A percentile compares a stretch with the other conserved stretches of the same genome.
Conservation (phyloP, 1,140 invertebrate genomes). For the Pogonognathellus flavescens region DNA sequence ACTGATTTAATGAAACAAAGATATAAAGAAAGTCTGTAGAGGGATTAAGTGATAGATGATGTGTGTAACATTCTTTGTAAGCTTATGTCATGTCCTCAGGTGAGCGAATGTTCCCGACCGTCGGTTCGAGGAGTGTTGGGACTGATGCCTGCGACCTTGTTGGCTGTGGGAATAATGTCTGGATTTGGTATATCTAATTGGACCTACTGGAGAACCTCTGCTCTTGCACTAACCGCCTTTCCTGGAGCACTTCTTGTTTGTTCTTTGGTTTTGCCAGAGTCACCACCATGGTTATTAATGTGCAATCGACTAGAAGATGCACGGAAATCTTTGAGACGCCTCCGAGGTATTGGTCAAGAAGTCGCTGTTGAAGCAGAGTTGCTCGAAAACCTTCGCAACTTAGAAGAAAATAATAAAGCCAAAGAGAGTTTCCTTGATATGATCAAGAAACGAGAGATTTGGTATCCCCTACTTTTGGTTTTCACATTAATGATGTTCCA, state of each 20-base stretch:
- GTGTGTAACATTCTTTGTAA: neutral
- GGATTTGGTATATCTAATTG: slow-evolving; percentile 78
- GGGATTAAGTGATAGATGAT: too few species aligned
- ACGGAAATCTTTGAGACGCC: slow-evolving; percentile 75
- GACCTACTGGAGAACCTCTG: slow-evolving; percentile 78
- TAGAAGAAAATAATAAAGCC: slow-evolving; percentile 62
- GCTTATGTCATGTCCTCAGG: slow-evolving; percentile 68
- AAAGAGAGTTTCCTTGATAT: neutral
- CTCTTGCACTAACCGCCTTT: slow-evolving; percentile 75
- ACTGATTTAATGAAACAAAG: too few species aligned
- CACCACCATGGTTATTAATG: slow-evolving; percentile 79
- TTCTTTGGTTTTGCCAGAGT: slow-evolving; percentile 77
- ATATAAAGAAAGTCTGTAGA: too few species aligned
- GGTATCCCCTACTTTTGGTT: slow-evolving; percentile 20
- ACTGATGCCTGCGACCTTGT: slow-evolving; percentile 78
- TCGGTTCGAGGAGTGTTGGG: slow-evolving; percentile 77
- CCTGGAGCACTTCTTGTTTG: slow-evolving; percentile 73
- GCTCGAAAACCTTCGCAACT: slow-evolving; percentile 71
- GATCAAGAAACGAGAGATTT: slow-evolving; percentile 8
- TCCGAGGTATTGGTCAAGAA: slow-evolving; percentile 75
- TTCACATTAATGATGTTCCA: slow-evolving; percentile 75
- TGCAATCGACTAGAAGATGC: slow-evolving; percentile 76
- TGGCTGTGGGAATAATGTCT: slow-evolving; percentile 80
- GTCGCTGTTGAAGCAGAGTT: slow-evolving; percentile 73
- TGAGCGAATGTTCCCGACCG: slow-evolving; percentile 81